A percentile compares a stretch with the other conserved stretches of the same genome.
Evolutionary conservation across 1,140 invertebrate species (phyloP).

Genomic region (Drosophila eugracilis): DNA sequence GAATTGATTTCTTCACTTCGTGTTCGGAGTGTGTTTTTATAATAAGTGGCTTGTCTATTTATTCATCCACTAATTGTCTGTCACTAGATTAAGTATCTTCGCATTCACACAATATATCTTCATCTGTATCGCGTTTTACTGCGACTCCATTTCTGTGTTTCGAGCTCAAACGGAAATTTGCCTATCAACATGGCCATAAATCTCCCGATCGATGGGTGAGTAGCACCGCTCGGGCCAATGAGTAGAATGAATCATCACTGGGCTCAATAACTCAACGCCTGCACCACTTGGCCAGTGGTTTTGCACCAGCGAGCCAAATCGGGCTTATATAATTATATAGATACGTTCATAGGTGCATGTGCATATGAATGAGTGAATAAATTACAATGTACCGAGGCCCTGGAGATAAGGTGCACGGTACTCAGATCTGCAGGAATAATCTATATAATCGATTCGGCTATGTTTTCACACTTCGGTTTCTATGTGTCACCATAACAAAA

Average conservation of each 20-base stretch:
- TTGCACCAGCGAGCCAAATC: constrained; percentile 62
- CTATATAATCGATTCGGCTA: background rate
- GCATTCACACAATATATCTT: constrained; percentile 37
- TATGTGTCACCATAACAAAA: constrained; percentile 1
- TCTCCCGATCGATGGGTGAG: constrained; percentile 48
- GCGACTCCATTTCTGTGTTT: constrained; percentile 15
- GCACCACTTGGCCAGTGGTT: constrained; percentile 54
- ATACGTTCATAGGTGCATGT: constrained; percentile 54
- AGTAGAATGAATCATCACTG: constrained; percentile 42
- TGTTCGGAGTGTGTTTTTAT: background rate
- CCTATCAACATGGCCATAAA: constrained; percentile 79
- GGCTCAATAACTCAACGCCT: constrained; percentile 62
- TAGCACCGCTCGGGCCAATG: constrained; percentile 26
- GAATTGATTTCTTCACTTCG: background rate
- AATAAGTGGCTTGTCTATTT: constrained; percentile 10
- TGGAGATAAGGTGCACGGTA: constrained; percentile 16
- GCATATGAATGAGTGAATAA: constrained; percentile 41
- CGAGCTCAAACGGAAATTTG: constrained; percentile 61
- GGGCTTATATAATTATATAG: constrained; percentile 73
- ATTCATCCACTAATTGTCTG: constrained; percentile 29
- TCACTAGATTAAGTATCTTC: constrained; percentile 34
- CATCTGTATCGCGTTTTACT: constrained; percentile 16
- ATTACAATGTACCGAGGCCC: constrained; percentile 22
- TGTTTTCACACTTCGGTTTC: constrained; percentile 18
- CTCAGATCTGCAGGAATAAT: constrained; percentile 17